These are phyloP conservation scores for Mormyrops attenuatus DNA, from an alignment of 2,797 vertebrate genomes.

Conservation along the genomic window DNA sequence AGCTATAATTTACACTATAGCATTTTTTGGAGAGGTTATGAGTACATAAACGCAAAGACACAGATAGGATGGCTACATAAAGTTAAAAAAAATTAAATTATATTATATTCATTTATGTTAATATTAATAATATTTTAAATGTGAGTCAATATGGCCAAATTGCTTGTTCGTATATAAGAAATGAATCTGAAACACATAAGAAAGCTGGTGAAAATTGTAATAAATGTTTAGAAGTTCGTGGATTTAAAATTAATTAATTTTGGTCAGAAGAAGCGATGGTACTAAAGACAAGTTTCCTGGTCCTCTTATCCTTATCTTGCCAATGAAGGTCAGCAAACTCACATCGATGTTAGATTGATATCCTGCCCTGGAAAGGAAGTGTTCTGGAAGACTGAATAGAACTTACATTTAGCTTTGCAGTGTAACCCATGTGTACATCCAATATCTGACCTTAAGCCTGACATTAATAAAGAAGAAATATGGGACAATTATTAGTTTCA, in stretches of 20 bases:
- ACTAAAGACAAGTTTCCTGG: background rate
- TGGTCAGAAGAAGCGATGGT: background rate
- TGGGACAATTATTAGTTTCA: background rate
- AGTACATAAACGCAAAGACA: background rate
- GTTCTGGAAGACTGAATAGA: background rate
- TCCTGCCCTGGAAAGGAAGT: background rate
- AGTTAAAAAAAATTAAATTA: background rate
- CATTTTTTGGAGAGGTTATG: background rate
- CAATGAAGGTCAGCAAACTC: background rate
- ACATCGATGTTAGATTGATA: constrained; percentile 1
- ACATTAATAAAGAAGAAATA: constrained; percentile 8
- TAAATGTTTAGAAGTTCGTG: background rate
- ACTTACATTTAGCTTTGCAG: background rate
- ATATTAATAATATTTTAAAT: background rate
- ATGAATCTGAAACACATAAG: background rate
- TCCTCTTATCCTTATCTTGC: background rate
- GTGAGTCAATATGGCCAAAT: background rate
- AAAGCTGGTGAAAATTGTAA: background rate
- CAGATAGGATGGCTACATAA: background rate
- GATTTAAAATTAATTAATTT: background rate
- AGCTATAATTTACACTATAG: background rate
- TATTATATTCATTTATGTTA: background rate
- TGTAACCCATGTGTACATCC: background rate
- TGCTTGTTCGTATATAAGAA: background rate
- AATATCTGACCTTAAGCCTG: constrained; percentile 4